These are phyloP conservation scores for Oreamnos americanus DNA, from an alignment of 2,113 vertebrate genomes.

Conservation along the genomic window DNA sequence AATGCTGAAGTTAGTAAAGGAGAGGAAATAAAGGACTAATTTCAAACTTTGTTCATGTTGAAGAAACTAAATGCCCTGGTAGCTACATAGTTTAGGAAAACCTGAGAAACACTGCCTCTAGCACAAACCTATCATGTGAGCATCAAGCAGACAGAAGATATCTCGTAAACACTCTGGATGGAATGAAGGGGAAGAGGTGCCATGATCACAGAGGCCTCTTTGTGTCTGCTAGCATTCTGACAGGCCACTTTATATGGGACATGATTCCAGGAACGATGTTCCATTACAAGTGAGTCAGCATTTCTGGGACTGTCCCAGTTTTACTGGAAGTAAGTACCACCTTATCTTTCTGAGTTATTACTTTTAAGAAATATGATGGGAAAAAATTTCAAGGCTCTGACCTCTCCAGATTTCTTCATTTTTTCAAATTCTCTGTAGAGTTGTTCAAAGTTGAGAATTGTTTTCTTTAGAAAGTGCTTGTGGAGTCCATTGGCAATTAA, in stretches of 20 bases:
- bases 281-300: conserved; percentile 62
- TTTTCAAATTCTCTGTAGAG: conserved; percentile 6
- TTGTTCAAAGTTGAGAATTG: background rate
- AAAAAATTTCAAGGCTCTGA: conserved; percentile 41
- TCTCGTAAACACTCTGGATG: background rate
- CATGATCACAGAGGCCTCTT: background rate
- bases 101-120: background rate
- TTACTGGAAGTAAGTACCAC: conserved; percentile 70
- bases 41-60: background rate
- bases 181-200: background rate
- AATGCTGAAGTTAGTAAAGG: background rate
- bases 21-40: background rate
- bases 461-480: conserved; percentile 33
- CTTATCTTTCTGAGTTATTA: conserved; percentile 64
- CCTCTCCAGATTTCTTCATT: conserved; percentile 45
- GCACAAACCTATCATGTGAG: background rate
- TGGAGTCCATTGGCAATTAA: background rate
- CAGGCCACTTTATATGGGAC: conserved; percentile 6
- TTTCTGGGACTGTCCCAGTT: conserved; percentile 56
- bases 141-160: background rate
- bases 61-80: background rate
- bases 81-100: background rate
- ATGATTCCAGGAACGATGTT: conserved; percentile 64
- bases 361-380: conserved; percentile 68
- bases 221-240: background rate